Base-by-base conservation (phyloP, 1,140 invertebrate genomes). In the Potamilus streckersoni region DNA sequence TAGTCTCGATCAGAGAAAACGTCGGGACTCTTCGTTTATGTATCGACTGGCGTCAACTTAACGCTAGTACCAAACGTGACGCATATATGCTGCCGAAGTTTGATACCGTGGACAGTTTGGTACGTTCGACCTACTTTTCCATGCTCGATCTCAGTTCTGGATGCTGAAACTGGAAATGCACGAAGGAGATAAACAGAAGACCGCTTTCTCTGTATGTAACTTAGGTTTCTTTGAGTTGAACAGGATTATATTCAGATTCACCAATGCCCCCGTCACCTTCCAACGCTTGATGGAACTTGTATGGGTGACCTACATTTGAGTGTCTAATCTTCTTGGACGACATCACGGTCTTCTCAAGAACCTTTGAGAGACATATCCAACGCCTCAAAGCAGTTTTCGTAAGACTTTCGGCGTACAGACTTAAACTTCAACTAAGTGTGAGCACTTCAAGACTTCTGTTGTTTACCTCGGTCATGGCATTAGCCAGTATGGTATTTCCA, bases 371-470 rank as follows among this genome's bases (percentile, higher is more conserved):
- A 63, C 80, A 82, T 70, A 55, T 76, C 63, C 63, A 76, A 8
- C 57, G 71, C 55, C 57, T 83, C 6, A 60, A 73, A 17, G 23
- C 63, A 19, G 75, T 81, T 6, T 74, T 83, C 13, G 31, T 76
- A 58, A 15, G 76, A 55, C 63, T 83, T 1, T 14, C 31, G 27
- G 63, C 80, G 8, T 62, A 65, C 67, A 75, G 74, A 17, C 55
- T 82, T 23, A 81, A 11, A 74, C 69, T 19, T 74, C 79, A 3
- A 62, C 71, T 11, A 83, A 84, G 61, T 83, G 82, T 64, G 74
- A 89, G 60, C 91, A 92, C 78, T 87, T 85, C 20, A 76, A 86
- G 61, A 73, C 58, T 13, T 58, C 64, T 66, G 79, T 88, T 3
- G 68, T 64, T 15, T 85, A 55, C 77, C 78, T 75, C 76, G 68